Base-by-base conservation (phyloP, 2,113 vertebrate species). In the Spermophilus dauricus region DNA sequence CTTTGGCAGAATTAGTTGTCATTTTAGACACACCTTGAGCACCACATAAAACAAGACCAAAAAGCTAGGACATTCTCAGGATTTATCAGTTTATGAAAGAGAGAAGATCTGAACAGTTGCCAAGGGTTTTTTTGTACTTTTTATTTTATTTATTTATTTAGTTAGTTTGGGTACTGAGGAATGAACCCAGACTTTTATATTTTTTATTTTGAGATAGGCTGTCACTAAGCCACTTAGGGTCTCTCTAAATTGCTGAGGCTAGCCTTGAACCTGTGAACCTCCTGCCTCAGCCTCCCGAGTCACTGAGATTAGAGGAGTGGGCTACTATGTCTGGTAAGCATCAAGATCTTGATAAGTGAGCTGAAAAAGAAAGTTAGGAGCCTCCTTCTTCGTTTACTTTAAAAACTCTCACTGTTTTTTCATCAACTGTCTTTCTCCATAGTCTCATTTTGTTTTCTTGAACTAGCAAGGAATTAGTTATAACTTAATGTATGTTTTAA, bases 401-500 rank as follows among this genome's bases (percentile, higher is more conserved):
- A 32, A 3, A 67, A 63, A 26, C 37, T 73, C 39, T 67, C 72
- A 30, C 9, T 82, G 70, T 85, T 94, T 69, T 65, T 42, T 70
- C 75, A 24, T 63, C 30, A 34, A 24, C 34, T 65, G 17, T 93
- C 75, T 85, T 96, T 78, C 77, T 78, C 61, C 5, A 16, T n/a
- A 26, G 12, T 86, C 81, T 91, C 70, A 65, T 89, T 37, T 81
- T 39, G n/a, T 30, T 95, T 95, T 87, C 34, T 81, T 95, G 37
- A 37, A 37, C 61, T 85, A 82, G 20, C 42, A 88, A 94, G 20
- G 5, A 67, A 89, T 94, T 96, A n/a, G 51, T 76, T 73, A 80
- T 67, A 94, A 85, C 65, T 96, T 95, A 77, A 84, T 61, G 8
- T 92, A 73, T 85, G 37, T n/a, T 58, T 4, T 58, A 93, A 95